Percentiles rank a stretch among this genome's conserved stretches.
Evolutionary conservation across 2,888 invertebrate species (phyloP).

Genomic region (Drosophila affinis): DNA sequence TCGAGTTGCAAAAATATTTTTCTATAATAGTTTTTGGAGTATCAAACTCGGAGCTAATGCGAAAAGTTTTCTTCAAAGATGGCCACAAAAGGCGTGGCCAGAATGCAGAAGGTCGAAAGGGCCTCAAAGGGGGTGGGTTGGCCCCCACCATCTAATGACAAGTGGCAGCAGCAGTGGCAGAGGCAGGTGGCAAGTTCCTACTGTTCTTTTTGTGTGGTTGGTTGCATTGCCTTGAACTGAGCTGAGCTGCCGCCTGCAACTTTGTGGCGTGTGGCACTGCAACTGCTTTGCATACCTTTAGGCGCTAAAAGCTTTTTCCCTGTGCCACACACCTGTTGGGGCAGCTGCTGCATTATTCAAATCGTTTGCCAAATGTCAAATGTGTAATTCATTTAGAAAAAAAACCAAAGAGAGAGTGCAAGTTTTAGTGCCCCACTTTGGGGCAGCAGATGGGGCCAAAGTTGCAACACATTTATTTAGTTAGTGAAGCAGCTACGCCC

Average conservation of each 20-base stretch:
- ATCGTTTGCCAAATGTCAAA: conserved; percentile 50
- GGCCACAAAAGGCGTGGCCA: conserved; percentile 48
- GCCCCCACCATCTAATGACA: conserved; percentile 52
- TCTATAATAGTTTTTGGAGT: conserved; percentile 75
- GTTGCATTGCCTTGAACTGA: conserved; percentile 27
- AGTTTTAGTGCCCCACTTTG: conserved; percentile 20
- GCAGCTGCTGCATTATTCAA: conserved; percentile 62
- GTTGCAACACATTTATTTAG: conserved; percentile 66
- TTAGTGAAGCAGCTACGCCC: conserved; percentile 60
- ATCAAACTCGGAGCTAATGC: conserved; percentile 70
- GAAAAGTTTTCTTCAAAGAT: conserved; percentile 66
- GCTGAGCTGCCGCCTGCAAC: conserved; percentile 28
- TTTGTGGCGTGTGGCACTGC: conserved; percentile 24
- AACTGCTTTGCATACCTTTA: conserved; percentile 63
- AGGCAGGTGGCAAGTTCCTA: not conserved
- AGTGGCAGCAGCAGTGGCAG: conserved; percentile 1
- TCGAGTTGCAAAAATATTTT: conserved; percentile 67
- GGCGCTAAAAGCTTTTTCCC: conserved; percentile 69
- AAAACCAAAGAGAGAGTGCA: not conserved
- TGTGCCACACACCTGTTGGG: conserved; percentile 61
- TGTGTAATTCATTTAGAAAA: conserved; percentile 49
- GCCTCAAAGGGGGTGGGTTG: not conserved
- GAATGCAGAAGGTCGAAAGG: conserved; percentile 33
- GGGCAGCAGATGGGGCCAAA: conserved; percentile 40
- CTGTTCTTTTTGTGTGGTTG: conserved; percentile 24